These are phyloP conservation scores for Ficedula albicollis DNA, from an alignment of 2,797 vertebrate species.

Conservation along the genomic window DNA sequence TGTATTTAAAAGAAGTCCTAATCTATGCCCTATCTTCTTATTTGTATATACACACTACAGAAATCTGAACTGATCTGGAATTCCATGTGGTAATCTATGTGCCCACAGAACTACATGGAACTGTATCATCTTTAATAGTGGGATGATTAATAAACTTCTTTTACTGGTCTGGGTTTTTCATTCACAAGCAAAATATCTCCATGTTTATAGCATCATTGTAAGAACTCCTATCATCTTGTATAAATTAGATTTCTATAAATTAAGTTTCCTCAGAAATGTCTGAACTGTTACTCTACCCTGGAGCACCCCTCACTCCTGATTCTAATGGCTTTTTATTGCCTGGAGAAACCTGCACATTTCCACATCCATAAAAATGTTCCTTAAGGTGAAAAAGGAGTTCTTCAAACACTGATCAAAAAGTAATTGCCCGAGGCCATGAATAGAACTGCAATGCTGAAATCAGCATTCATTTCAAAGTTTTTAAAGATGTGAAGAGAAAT, in stretches of 20 bases:
- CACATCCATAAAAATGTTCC: conserved; percentile 16
- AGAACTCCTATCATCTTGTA: background rate
- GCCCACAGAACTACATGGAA: background rate
- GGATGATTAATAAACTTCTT: background rate
- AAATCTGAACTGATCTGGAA: background rate
- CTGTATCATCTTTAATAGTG: accelerated
- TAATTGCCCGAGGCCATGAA: conserved; percentile 2
- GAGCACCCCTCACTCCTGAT: background rate
- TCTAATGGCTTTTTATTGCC: conserved; percentile 1
- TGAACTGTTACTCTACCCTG: background rate
- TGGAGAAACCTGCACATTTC: background rate
- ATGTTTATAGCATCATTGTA: background rate
- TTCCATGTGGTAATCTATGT: background rate
- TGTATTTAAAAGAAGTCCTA: background rate
- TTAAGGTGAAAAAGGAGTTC: conserved; percentile 15
- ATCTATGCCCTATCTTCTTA: background rate
- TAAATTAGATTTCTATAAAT: background rate
- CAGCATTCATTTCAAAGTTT: conserved; percentile 23
- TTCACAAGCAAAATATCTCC: background rate
- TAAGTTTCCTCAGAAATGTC: background rate
- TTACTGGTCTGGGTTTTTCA: background rate
- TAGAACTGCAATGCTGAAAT: background rate
- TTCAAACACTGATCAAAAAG: conserved; percentile 44
- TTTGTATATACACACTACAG: background rate
- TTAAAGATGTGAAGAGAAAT: background rate